A percentile compares a stretch with the other conserved stretches of the same genome.
phyloP scores from a whole-genome alignment of 1,140 invertebrate genomes.

The Arctopsyche grandis region DNA sequence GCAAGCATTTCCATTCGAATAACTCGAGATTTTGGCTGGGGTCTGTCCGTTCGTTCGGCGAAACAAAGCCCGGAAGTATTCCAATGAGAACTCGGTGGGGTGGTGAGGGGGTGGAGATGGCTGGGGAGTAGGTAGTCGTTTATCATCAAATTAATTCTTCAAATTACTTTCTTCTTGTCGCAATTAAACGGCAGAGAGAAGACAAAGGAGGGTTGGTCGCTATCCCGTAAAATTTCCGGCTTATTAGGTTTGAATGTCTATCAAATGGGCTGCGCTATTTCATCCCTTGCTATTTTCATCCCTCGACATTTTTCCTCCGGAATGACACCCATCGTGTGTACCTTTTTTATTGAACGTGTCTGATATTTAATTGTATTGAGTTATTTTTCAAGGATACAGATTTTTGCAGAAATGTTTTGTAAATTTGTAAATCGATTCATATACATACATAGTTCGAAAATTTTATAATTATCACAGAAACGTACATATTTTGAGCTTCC shows the following conservation, averaged over 20 bases:
- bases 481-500: too few relatives aligned
- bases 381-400: too few relatives aligned
- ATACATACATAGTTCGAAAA: too few relatives aligned
- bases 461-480: too few relatives aligned
- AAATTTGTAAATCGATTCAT: too few relatives aligned
- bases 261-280: not conserved
- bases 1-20: not conserved
- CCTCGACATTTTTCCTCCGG: not conserved
- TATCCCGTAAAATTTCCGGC: conserved; percentile 24
- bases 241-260: conserved; percentile 35
- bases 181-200: conserved; percentile 22
- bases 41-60: not conserved
- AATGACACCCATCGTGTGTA: too few relatives aligned
- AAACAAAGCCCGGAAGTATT: conserved; percentile 7
- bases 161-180: conserved; percentile 39
- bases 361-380: too few relatives aligned
- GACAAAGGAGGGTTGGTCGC: not conserved
- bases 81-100: not conserved
- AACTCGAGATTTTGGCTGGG: not conserved
- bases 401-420: too few relatives aligned
- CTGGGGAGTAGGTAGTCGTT: not conserved
- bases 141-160: conserved; percentile 40
- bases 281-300: not conserved
- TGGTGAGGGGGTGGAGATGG: not conserved
- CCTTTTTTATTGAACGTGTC: too few relatives aligned